Conservation (phyloP, 2,888 invertebrate genomes). For the Phytoseiulus persimilis region DNA sequence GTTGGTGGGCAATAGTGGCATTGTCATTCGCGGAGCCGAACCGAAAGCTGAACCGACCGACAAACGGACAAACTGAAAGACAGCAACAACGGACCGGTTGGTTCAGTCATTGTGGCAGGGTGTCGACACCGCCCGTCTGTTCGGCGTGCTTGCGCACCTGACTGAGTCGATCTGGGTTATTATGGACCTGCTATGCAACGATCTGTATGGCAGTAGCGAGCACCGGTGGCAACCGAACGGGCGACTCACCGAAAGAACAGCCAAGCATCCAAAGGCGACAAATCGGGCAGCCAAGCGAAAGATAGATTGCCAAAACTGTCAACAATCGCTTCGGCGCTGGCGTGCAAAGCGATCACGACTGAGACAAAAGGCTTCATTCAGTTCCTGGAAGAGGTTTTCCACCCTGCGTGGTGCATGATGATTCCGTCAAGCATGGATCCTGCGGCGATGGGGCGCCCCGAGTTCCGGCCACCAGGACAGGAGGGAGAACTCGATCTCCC, state of each 20-base stretch:
- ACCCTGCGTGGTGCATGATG: not conserved
- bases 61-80: not conserved
- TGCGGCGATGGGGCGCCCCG: no score
- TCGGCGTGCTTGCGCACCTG: not conserved
- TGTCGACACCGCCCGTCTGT: slow-evolving; percentile 5
- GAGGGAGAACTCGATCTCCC: no score
- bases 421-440: not conserved
- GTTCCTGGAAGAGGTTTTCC: not conserved
- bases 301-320: not conserved
- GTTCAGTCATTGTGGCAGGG: not conserved
- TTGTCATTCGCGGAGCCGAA: not conserved
- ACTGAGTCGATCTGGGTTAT: not conserved
- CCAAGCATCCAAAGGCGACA: not conserved
- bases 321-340: not conserved
- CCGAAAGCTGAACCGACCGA: not conserved
- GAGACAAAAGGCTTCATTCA: not conserved
- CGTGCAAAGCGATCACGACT: not conserved
- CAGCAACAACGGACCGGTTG: not conserved
- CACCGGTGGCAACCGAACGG: not conserved
- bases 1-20: not conserved
- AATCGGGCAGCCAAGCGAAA: not conserved
- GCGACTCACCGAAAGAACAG: not conserved
- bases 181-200: not conserved
- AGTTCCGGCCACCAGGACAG: no score
- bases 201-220: not conserved